Conservation (phyloP, 53 echinoderm and acorn worm genomes). For the Crossaster papposus region DNA sequence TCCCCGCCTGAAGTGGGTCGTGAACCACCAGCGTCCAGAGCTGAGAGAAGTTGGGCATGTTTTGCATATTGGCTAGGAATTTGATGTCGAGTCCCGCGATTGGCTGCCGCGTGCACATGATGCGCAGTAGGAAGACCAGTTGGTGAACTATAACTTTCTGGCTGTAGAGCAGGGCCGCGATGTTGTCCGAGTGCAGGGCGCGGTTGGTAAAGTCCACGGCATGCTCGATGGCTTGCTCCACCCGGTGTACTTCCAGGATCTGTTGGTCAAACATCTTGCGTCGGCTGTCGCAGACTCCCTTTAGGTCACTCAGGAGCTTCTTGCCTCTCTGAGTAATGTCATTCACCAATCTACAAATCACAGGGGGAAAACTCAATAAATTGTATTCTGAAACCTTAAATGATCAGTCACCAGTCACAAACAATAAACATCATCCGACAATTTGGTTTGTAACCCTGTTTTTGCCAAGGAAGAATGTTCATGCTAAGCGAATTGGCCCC, state of each 20-base stretch:
- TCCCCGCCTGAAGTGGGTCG: slow-evolving; percentile 57
- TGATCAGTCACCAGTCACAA: too few species aligned
- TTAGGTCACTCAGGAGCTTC: slow-evolving; percentile 65
- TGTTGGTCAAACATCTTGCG: slow-evolving; percentile 73
- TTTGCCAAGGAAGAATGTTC: too few species aligned
- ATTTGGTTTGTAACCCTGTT: too few species aligned
- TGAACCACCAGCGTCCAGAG: slow-evolving; percentile 70
- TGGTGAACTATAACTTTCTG: slow-evolving; percentile 75
- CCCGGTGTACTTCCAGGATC: slow-evolving; percentile 70
- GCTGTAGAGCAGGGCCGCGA: slow-evolving; percentile 78
- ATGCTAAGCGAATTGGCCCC: too few species aligned
- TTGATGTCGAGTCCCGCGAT: slow-evolving; percentile 76
- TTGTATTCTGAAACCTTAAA: too few species aligned
- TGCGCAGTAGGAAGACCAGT: slow-evolving; percentile 68
- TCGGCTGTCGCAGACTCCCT: slow-evolving; percentile 70
- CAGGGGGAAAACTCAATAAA: background rate
- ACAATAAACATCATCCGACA: too few species aligned
- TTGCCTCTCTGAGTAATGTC: slow-evolving; percentile 76
- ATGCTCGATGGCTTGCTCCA: slow-evolving; percentile 77
- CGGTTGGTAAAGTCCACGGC: slow-evolving; percentile 74
- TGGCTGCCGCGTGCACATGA: slow-evolving; percentile 71
- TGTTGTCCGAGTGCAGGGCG: slow-evolving; percentile 68
- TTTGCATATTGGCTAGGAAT: slow-evolving; percentile 66
- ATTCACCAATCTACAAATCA: slow-evolving; percentile 62
- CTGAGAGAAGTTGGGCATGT: slow-evolving; percentile 61